Conservation (phyloP, 2,797 vertebrate species). For the Hemibagrus guttatus region DNA sequence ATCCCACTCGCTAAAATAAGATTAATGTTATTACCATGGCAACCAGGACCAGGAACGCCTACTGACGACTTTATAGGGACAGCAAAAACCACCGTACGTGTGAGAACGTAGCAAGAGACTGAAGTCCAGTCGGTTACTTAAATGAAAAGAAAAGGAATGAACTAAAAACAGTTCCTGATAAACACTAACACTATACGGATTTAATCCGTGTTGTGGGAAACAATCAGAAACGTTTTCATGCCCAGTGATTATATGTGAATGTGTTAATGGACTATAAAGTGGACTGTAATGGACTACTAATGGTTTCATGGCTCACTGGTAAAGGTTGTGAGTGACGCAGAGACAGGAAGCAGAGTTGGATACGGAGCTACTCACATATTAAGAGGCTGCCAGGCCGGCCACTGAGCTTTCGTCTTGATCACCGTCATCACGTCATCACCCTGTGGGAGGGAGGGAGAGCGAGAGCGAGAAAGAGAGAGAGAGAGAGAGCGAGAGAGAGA, state of each 20-base stretch:
- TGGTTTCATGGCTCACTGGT: neutral
- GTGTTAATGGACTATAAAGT: neutral
- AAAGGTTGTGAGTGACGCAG: neutral
- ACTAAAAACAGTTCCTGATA: neutral
- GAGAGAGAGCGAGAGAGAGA: slow-evolving; percentile 22
- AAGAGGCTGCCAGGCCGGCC: slow-evolving; percentile 98
- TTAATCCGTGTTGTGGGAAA: neutral
- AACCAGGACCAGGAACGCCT: too few relatives aligned
- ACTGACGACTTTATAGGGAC: too few relatives aligned
- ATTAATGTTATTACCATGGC: too few relatives aligned
- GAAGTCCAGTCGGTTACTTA: too few relatives aligned
- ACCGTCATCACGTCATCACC: slow-evolving; percentile 96
- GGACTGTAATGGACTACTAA: neutral
- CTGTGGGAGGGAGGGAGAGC: slow-evolving; percentile 70
- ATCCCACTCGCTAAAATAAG: too few relatives aligned
- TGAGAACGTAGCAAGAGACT: too few relatives aligned
- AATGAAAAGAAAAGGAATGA: neutral
- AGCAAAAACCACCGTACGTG: too few relatives aligned
- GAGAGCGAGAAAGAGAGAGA: slow-evolving; percentile 34
- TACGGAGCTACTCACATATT: slow-evolving; percentile 90
- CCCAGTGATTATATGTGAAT: neutral
- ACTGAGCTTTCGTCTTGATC: slow-evolving; percentile 98
- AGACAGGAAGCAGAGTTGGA: neutral
- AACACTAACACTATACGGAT: neutral
- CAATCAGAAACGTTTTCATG: neutral